These are phyloP conservation scores for Strigamia maritima DNA, from an alignment of 2,888 invertebrate genomes.

Conservation along the genomic window DNA sequence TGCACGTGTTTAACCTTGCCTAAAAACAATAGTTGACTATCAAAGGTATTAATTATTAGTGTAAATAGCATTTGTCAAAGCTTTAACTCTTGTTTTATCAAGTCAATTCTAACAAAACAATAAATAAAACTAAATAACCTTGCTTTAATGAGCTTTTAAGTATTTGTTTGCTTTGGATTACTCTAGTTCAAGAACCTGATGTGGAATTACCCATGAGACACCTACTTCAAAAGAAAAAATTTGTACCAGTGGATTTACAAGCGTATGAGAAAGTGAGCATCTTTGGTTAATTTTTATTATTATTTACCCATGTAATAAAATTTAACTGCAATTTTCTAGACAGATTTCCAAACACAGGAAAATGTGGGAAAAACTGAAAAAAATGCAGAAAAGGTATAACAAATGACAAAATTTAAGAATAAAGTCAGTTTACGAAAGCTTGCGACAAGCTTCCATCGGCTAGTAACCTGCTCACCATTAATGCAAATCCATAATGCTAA, in stretches of 20 bases:
- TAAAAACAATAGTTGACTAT: no score
- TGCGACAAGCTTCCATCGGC: no score
- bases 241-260: slow-evolving; percentile 2
- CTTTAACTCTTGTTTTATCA: no score
- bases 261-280: slow-evolving; percentile 11
- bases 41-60: no score
- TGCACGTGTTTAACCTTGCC: no score
- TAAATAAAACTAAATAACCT: not conserved
- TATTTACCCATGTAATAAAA: slow-evolving; percentile 3
- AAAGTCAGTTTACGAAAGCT: no score
- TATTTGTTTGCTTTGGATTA: not conserved
- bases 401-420: not conserved
- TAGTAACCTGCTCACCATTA: no score
- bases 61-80: no score
- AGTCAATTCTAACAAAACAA: no score
- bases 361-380: not conserved
- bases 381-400: not conserved
- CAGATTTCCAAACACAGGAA: not conserved
- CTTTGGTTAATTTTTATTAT: not conserved
- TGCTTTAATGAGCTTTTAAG: not conserved
- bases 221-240: not conserved
- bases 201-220: not conserved
- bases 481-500: no score
- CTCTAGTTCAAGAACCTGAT: slow-evolving; percentile 17
- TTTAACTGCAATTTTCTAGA: not conserved